Conservation (phyloP, 64 coral and sea anemone species). For the Montipora sp. region DNA sequence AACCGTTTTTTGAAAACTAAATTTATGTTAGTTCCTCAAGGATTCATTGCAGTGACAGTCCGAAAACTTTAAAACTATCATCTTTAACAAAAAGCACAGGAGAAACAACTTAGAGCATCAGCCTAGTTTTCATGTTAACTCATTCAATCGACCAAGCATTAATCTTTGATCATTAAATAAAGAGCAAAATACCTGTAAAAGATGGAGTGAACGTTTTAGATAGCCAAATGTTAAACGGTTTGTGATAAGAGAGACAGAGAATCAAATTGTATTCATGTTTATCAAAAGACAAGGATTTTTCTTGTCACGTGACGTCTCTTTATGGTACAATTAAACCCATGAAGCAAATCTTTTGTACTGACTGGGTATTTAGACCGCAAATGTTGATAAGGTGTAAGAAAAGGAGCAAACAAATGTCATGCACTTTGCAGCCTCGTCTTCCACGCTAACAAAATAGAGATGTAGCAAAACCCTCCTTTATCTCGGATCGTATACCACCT, state of each 20-base stretch:
- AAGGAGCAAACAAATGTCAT: not conserved
- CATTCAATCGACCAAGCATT: not conserved
- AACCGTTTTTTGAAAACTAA: not conserved
- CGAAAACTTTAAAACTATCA: not conserved
- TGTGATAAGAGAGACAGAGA: not conserved
- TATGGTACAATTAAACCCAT: not conserved
- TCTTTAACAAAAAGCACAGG: not conserved
- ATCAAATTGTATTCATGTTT: not conserved
- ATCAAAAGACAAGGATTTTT: not conserved
- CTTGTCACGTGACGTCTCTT: not conserved
- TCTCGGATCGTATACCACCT: constrained; percentile 4
- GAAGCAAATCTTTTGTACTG: not conserved
- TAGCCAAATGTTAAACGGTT: no score
- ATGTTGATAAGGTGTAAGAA: not conserved
- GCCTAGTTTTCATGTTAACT: not conserved
- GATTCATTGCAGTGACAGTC: no score
- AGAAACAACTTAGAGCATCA: not conserved
- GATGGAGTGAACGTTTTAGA: not conserved
- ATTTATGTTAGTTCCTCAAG: not conserved
- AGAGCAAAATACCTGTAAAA: not conserved
- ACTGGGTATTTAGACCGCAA: not conserved
- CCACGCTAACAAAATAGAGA: not conserved
- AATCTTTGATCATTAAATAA: not conserved
- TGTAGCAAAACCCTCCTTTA: not conserved
- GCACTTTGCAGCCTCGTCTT: no score